Base-by-base conservation (phyloP, 1,140 invertebrate genomes). In the Hydropsyche tenuis region DNA sequence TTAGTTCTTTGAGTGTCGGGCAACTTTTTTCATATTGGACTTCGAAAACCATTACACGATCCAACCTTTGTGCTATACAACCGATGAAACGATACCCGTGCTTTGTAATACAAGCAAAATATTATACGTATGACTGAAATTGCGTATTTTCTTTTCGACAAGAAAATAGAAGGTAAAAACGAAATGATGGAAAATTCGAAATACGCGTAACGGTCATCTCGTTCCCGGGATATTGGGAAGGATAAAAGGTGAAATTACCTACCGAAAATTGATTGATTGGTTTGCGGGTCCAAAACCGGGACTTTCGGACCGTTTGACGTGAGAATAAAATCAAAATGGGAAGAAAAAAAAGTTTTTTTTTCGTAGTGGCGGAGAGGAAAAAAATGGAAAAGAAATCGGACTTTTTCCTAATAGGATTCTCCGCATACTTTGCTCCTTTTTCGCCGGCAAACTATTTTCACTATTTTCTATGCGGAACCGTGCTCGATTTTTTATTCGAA, bases 221-320 rank as follows among this genome's bases (percentile, higher is more conserved):
- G 53, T 12, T 2, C 53, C 1, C 22, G 2, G 11, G 18, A 64
- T 64, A 64, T 27, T 27, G 22, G n/a, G n/a, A 27, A 37, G 6
- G 43, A 68, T 48, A 30, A 69, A 48, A 51, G 45, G 46, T 14
- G 23, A 53, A 65, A 65, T 65, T 42, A 23, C 63, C 5, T 14
- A 5, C 20, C 30, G 14, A 7, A 69, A 51, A 69, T 69, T 69
- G 66, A 69, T 69, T 22, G 66, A 69, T 69, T 53, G 66, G 5
- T 69, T 53, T 9, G 9, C 9, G 20, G 22, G 30, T 3, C 37
- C 1, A 45, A 68, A 68, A 68, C 3, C 14, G 20, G 18, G 22
- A 20, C 6, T 45, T 18, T 14, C 1, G 30, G 64, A 43, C 18
- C 37, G 43, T 18, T 66, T 45, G 64, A 22, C 30, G 64, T 14